Evolutionary conservation across 2,113 vertebrate genomes (phyloP), one percentile per base, ranked within the genome.

Genomic region (Cercopithecus mona): DNA sequence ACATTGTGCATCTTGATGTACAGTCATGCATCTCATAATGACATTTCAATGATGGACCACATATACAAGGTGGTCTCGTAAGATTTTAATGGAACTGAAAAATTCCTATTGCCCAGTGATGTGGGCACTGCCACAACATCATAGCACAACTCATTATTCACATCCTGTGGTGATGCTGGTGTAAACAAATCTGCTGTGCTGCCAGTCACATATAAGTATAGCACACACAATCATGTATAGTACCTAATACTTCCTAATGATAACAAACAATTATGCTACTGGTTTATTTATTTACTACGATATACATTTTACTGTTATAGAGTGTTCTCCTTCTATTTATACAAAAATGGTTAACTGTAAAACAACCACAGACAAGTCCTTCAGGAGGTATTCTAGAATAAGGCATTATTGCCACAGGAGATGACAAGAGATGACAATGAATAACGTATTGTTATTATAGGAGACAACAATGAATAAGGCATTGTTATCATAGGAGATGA

Each of bases 61-160:
- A 14, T 75, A 43, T 14, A 14, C 40, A 43, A 75, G 40, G 40
- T 25, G 23, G 23, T 43, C 23, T 3, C 72, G 3, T 75, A 27
- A 76, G 23, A 30, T 16, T 76, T 45, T 45, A 76, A 76, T 76
- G 73, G 43, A 48, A 25, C 40, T 30, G 13, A 76, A 76, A 76
- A 45, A 25, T 48, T 76, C 25, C 40, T 76, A 16, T 45, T 45
- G 3, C 43, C 43, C 8, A 27, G 25, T 76, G 73, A 76, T 30
- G 6, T 64, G 11, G 59, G 27, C 0, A 1, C 59, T 64, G 59
- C 25, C 1, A 0, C 12, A 35, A 17, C 12, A 7, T 45, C 25
- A 16, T 30, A 76, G 43, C 43, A 76, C 43, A 45, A 45, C 43
- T 45, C 73, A 76, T 48, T 45, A 76, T 45, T 68, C 64, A 35